phyloP scores from a whole-genome alignment of 2,797 vertebrate genomes.

The Dipus sagitta region DNA sequence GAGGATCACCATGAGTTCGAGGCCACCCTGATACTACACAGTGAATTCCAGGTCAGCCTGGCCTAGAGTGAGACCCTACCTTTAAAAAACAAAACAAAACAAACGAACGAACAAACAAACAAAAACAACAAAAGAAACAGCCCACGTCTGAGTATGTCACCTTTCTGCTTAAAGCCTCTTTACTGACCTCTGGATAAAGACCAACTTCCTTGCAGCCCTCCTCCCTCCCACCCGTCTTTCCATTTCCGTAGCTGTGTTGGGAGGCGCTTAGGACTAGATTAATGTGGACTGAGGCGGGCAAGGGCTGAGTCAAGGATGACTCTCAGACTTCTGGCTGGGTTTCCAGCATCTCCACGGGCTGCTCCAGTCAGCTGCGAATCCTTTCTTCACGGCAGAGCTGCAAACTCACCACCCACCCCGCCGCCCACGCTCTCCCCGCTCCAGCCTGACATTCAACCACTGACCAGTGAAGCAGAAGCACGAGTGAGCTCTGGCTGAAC shows the following conservation, averaged over 20 bases:
- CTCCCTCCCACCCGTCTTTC: not conserved
- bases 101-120: too few relatives aligned
- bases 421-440: not conserved
- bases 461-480: not conserved
- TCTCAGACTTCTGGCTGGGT: not conserved
- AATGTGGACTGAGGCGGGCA: not conserved
- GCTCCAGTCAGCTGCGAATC: not conserved
- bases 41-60: too few relatives aligned
- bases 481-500: not conserved
- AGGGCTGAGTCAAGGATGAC: not conserved
- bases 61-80: too few relatives aligned
- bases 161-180: constrained; percentile 35
- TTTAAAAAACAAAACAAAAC: too few relatives aligned
- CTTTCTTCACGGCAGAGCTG: not conserved
- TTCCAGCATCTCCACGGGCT: not conserved
- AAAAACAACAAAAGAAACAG: too few relatives aligned
- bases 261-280: not conserved
- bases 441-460: constrained; percentile 9
- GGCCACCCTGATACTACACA: too few relatives aligned
- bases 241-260: not conserved
- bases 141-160: not conserved
- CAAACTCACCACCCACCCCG: not conserved
- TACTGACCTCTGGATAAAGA: constrained; percentile 51
- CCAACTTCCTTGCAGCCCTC: constrained; percentile 1
- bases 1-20: too few relatives aligned